Percentiles rank a stretch among this genome's conserved stretches.
Conservation (phyloP, 2,888 invertebrate genomes). For the Adela reaumurella region DNA sequence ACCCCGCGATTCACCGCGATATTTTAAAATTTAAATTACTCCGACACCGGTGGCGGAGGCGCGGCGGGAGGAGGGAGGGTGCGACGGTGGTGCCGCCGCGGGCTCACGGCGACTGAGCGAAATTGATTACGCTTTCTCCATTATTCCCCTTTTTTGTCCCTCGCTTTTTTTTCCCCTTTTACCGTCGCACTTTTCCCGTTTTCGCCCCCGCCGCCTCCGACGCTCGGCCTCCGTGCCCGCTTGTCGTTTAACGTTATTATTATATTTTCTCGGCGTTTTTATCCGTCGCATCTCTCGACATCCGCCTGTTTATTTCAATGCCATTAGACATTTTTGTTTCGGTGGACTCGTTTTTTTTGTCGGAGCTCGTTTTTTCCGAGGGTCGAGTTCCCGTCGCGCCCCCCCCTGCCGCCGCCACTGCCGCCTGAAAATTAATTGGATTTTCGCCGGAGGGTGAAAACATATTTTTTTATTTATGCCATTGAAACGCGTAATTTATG, state of each 20-base stretch:
- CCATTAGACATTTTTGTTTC: constrained; percentile 1
- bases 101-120: constrained; percentile 36
- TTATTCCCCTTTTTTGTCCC: constrained; percentile 52
- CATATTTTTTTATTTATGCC: constrained; percentile 46
- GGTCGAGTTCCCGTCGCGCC: constrained; percentile 13
- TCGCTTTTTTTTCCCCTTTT: constrained; percentile 18
- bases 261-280: constrained; percentile 16
- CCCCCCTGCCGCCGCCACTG: constrained; percentile 15
- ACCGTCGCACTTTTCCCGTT: constrained; percentile 30
- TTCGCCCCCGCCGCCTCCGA: constrained; percentile 37
- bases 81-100: too few species aligned
- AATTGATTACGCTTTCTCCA: constrained; percentile 56
- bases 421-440: constrained; percentile 49
- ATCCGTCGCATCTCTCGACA: neutral
- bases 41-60: constrained; percentile 29
- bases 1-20: constrained; percentile 38
- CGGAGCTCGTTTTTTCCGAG: neutral
- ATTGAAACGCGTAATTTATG: constrained; percentile 53
- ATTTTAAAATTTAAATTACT: constrained; percentile 55
- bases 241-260: constrained; percentile 49
- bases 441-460: constrained; percentile 55
- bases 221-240: constrained; percentile 7
- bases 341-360: neutral
- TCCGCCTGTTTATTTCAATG: constrained; percentile 1
- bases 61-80: constrained; percentile 5